phyloP scores from a whole-genome alignment of 2,888 invertebrate genomes.

The Lycaena phlaeas region DNA sequence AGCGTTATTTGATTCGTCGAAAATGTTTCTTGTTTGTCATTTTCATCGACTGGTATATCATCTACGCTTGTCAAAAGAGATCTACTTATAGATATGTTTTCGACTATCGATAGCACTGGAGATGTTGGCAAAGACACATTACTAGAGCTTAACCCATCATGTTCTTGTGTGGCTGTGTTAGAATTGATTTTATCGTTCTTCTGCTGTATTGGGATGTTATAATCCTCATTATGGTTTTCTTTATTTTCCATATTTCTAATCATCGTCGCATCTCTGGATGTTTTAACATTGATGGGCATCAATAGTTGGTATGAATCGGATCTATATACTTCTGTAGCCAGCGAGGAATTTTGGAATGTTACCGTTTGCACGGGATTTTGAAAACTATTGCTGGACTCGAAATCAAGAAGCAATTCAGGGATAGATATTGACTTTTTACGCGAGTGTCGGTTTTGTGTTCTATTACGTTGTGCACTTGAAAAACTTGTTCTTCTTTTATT shows the following conservation, averaged over 20 bases:
- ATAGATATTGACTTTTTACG: neutral
- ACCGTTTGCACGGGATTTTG: conserved; percentile 22
- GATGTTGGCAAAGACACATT: conserved; percentile 47
- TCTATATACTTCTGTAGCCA: conserved; percentile 35
- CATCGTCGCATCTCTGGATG: neutral
- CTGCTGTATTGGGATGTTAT: too few relatives aligned
- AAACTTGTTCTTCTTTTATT: conserved; percentile 30
- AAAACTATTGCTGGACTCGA: conserved; percentile 36
- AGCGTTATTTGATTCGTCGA: conserved; percentile 17
- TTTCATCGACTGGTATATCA: conserved; percentile 17
- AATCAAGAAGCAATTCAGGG: conserved; percentile 24
- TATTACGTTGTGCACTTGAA: neutral
- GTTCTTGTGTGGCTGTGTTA: conserved; percentile 4
- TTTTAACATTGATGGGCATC: conserved; percentile 25
- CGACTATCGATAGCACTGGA: conserved; percentile 56
- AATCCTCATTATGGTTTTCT: too few relatives aligned
- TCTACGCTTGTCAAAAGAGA: conserved; percentile 27
- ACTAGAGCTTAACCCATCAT: conserved; percentile 36
- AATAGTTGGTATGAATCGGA: conserved; percentile 51
- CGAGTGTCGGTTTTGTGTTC: neutral
- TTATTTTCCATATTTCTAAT: too few relatives aligned
- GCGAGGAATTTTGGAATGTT: conserved; percentile 28
- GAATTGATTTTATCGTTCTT: neutral
- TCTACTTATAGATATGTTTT: conserved; percentile 46
- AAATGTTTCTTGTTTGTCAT: neutral